Conservation (phyloP, 92 coral and sea anemone species). For the Palythoa grandis region DNA sequence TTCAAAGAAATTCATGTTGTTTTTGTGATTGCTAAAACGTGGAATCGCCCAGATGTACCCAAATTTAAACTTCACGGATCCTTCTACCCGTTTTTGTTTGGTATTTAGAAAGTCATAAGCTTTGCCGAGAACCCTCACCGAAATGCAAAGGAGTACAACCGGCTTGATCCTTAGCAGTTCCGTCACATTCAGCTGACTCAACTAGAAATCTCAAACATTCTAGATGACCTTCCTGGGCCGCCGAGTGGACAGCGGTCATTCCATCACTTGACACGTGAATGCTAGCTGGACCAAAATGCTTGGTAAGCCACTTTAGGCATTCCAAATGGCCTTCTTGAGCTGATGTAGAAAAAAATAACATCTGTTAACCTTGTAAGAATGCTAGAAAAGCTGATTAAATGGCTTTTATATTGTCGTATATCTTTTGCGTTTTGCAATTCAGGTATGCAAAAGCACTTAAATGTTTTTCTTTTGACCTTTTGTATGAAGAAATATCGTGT, state of each 20-base stretch:
- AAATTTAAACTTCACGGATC: too few relatives aligned
- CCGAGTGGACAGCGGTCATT: constrained; percentile 89
- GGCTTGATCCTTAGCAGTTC: constrained; percentile 72
- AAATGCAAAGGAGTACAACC: constrained; percentile 84
- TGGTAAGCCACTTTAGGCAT: constrained; percentile 86
- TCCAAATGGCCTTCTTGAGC: constrained; percentile 89
- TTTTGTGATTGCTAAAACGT: too few relatives aligned
- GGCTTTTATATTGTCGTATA: not conserved
- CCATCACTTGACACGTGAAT: constrained; percentile 77
- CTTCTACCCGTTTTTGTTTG: too few relatives aligned
- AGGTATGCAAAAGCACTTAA: too few relatives aligned
- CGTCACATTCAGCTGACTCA: constrained; percentile 74
- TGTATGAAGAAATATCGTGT: too few relatives aligned
- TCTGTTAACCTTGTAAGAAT: not conserved
- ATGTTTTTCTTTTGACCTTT: too few relatives aligned
- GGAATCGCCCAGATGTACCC: not conserved
- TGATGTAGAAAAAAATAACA: not conserved
- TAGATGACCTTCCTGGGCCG: constrained; percentile 86
- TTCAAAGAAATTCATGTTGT: too few relatives aligned
- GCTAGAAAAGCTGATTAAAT: not conserved
- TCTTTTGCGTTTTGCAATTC: not conserved
- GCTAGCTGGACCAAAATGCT: constrained; percentile 73
- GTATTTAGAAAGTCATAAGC: too few relatives aligned
- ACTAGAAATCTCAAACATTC: constrained; percentile 75
- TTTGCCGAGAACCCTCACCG: constrained; percentile 49